Percentiles rank a stretch among this genome's conserved stretches.
phyloP scores from a whole-genome alignment of 2,797 vertebrate species.

The Ambastaia sidthimunki region DNA sequence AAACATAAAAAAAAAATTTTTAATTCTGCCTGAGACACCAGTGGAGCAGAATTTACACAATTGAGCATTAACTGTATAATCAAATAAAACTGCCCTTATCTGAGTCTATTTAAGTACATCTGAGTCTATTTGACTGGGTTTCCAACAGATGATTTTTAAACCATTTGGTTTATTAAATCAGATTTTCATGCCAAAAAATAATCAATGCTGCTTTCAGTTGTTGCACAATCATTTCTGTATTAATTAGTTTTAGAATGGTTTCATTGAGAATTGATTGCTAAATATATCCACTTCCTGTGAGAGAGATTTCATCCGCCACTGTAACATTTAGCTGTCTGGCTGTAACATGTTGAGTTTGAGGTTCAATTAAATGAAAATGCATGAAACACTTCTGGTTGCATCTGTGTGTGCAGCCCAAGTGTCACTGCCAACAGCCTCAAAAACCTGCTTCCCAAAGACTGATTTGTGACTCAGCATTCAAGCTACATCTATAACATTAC shows the following conservation, averaged over 20 bases:
- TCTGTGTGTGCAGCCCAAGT: neutral
- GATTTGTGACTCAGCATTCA: neutral
- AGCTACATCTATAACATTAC: no score
- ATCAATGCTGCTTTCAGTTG: neutral
- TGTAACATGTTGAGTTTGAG: no score
- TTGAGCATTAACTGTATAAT: neutral
- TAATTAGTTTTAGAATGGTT: neutral
- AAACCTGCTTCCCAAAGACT: neutral
- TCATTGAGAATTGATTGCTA: neutral
- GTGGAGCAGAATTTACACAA: neutral
- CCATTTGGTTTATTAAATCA: slow-evolving; percentile 2
- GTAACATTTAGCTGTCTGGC: neutral
- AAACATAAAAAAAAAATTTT: neutral
- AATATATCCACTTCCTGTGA: neutral
- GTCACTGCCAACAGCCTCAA: neutral
- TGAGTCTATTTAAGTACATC: no score
- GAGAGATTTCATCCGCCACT: neutral
- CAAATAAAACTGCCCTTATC: neutral
- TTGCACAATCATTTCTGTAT: slow-evolving; percentile 6
- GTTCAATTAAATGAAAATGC: slow-evolving; percentile 5
- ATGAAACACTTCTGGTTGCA: slow-evolving; percentile 1
- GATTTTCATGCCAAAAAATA: neutral
- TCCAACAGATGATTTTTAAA: neutral
- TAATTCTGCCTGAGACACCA: neutral
- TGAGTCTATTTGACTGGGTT: neutral